Base-by-base conservation (phyloP, 2,113 vertebrate genomes). In the Mastomys coucha region DNA sequence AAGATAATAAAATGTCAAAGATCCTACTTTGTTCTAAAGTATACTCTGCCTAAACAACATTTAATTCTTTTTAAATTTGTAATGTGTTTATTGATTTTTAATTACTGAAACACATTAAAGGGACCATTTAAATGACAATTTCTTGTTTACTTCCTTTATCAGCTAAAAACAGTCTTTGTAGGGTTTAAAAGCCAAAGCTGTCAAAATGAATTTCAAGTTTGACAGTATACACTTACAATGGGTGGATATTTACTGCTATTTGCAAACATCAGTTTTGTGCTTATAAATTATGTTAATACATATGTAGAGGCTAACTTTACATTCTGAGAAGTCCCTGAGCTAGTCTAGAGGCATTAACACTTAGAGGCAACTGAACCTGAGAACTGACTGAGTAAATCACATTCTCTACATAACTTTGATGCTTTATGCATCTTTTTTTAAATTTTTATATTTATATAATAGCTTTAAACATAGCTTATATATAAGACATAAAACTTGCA, bases 131-230 rank as follows among this genome's bases (percentile, higher is more conserved):
- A 98, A 98, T 67, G 95, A 98, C 96, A 97, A 95, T 97, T 98
- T 98, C 96, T 98, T 98, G 96, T 98, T 98, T 98, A 98, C 95
- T 98, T 93, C 97, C 97, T 98, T 98, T 98, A 98, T 99, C 98
- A 98, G 97, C 95, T 93, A 96, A 98, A 97, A 98, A 88, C 97
- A 98, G 97, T 96, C 97, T 98, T 98, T 98, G 97, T 97, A 98
- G 96, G 98, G 53, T 98, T 97, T 98, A 93, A 98, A 98, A 98
- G 92, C 90, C 75, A 92, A 89, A 98, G 96, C 96, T 98, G 97
- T 99, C 98, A 98, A 98, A 98, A 97, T 98, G 98, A 98, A 98
- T 98, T 98, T 97, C 92, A 98, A 97, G 91, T 97, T 98, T 98
- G 97, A 98, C 98, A 97, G 88, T 97, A 53, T 96, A 97, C 89